These are phyloP conservation scores for Hippocampus zosterae DNA, from an alignment of 2,113 vertebrate genomes.

Conservation along the genomic window DNA sequence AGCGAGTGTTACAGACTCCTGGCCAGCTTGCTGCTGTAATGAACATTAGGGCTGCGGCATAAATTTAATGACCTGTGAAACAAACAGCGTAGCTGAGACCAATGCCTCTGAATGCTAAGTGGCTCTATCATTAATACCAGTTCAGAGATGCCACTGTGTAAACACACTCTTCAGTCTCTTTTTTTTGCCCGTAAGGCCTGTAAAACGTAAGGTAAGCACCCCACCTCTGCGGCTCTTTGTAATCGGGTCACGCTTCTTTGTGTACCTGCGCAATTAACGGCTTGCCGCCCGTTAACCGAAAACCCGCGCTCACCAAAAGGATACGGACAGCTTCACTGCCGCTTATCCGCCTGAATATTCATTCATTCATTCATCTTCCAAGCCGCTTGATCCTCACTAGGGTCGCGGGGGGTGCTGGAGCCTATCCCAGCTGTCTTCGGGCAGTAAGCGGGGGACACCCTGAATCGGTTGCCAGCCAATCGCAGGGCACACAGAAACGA, in stretches of 20 bases:
- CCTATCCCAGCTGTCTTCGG: too few relatives aligned
- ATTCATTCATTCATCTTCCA: too few relatives aligned
- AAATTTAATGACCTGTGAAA: slow-evolving; percentile 79
- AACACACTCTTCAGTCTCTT: slow-evolving; percentile 55
- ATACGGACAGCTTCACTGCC: too few relatives aligned
- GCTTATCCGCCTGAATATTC: slow-evolving; percentile 3
- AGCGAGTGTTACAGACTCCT: slow-evolving; percentile 62
- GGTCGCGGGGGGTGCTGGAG: too few relatives aligned
- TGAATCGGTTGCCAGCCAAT: too few relatives aligned
- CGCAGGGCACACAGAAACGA: too few relatives aligned
- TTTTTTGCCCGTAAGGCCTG: slow-evolving; percentile 38
- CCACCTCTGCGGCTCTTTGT: slow-evolving; percentile 21
- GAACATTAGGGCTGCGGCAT: slow-evolving; percentile 75
- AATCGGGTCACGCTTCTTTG: slow-evolving; percentile 53
- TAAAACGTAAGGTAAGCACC: slow-evolving; percentile 31
- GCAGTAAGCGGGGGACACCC: too few relatives aligned
- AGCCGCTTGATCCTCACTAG: too few relatives aligned
- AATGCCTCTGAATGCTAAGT: slow-evolving; percentile 68
- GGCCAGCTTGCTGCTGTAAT: slow-evolving; percentile 69
- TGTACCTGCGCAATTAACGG: slow-evolving; percentile 60
- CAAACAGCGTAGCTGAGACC: slow-evolving; percentile 66
- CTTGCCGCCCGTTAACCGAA: slow-evolving; percentile 27
- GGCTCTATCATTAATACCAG: slow-evolving; percentile 68
- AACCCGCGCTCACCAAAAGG: too few relatives aligned
- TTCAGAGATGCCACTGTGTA: slow-evolving; percentile 65